Evolutionary conservation across 2,797 vertebrate genomes (phyloP), one percentile per base, ranked within the genome.

Genomic region (Helostoma temminkii): DNA sequence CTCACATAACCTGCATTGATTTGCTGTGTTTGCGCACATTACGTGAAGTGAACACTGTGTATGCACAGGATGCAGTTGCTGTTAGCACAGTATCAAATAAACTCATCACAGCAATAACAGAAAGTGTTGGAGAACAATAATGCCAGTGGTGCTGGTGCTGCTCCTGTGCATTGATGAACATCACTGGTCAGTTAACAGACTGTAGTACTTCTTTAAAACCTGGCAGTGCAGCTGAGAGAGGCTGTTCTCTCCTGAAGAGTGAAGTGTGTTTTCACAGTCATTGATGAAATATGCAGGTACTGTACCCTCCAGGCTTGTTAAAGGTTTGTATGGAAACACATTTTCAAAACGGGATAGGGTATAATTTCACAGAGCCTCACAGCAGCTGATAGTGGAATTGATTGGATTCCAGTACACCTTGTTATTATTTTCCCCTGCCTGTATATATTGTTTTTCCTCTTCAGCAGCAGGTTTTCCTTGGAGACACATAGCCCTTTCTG

Each of bases 351-450:
- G 24, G 19, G 14, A 24, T n/a, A 6, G 6, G 21, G 14, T 55
- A 12, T 34, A 52, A 47, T 72, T 61, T 71, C 62, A 56, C 22
- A 21, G 34, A 54, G 32, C 54, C 47, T 58, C 47, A 49, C 30
- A 61, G 47, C 64, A 11, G 48, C 58, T 53, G 71, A 66, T 63
- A 26, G 52, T 49, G n/a, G 28, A 68, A 76, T 66, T 70, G 60
- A 83, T 60, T 68, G n/a, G 61, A 50, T 75, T 77, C 61, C 41
- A 62, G 73, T 70, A 59, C 37, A 57, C 48, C 36, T 21, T 55
- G 46, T 73, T 76, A 39, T 65, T 70, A 34, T 78, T 74, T 71
- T 24, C 34, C 52, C 21, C 24, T 37, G 39, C 50, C 34, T 45
- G 10, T 30, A 32, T 36, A 34, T 41, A 26, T 26, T 3, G 26